These are phyloP conservation scores for Rhinophrynus dorsalis DNA, from an alignment of 2,797 vertebrate genomes.

Conservation along the genomic window DNA sequence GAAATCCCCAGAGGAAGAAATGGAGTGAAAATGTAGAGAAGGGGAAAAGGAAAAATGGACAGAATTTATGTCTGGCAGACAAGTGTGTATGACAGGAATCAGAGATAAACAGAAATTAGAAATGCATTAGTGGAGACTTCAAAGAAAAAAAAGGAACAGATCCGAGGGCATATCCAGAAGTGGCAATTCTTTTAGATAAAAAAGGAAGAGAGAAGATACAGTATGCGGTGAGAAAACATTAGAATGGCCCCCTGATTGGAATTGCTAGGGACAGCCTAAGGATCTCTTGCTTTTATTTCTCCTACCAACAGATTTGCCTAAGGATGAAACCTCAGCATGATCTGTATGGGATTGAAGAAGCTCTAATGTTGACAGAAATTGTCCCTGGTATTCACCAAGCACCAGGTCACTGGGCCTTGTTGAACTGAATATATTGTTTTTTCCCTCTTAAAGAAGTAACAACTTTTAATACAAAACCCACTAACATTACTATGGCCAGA, in stretches of 20 bases:
- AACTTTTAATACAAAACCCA: too few species aligned
- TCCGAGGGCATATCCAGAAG: constrained; percentile 46
- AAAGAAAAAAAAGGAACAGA: constrained; percentile 45
- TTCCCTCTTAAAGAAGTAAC: too few species aligned
- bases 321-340: not conserved
- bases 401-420: too few species aligned
- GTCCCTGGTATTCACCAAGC: not conserved
- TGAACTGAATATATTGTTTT: too few species aligned
- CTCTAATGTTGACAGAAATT: not conserved
- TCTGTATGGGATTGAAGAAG: not conserved
- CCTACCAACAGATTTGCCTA: constrained; percentile 28
- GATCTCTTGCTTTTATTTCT: constrained; percentile 25
- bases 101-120: constrained; percentile 59
- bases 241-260: constrained; percentile 20
- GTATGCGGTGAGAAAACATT: not conserved
- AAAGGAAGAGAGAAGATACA: constrained; percentile 25
- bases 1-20: not conserved
- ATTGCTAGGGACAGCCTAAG: not conserved
- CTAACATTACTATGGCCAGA: too few species aligned
- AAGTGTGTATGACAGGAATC: constrained; percentile 52
- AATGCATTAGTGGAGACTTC: constrained; percentile 56
- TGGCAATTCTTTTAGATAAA: constrained; percentile 14
- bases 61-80: constrained; percentile 47
- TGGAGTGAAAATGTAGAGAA: not conserved
- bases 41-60: not conserved